These are phyloP conservation scores for Oscheius sp. DNA, from an alignment of 1,140 invertebrate genomes.

Conservation along the genomic window DNA sequence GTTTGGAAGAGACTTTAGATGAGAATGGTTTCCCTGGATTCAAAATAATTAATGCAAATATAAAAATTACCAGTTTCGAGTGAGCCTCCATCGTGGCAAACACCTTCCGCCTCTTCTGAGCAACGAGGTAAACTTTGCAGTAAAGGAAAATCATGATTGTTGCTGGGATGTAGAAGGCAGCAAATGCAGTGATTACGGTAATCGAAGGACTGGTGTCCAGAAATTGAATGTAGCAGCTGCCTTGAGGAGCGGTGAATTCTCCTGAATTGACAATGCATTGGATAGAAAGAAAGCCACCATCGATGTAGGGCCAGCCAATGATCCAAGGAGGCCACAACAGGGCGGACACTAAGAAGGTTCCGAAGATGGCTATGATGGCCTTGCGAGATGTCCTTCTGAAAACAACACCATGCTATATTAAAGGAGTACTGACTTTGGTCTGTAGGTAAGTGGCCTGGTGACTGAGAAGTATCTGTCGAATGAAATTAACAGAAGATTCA, in stretches of 20 bases:
- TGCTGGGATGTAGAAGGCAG: slow-evolving; percentile 1
- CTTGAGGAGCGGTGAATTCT: not conserved
- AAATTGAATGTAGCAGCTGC: slow-evolving; percentile 6
- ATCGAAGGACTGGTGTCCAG: slow-evolving; percentile 5
- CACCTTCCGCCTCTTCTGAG: not conserved
- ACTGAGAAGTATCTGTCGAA: slow-evolving; percentile 9
- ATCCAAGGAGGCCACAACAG: slow-evolving; percentile 13
- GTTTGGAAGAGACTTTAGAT: too few species aligned
- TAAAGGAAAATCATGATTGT: slow-evolving; percentile 19
- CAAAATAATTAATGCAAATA: too few species aligned
- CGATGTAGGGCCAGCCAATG: slow-evolving; percentile 14
- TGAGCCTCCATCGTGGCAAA: not conserved
- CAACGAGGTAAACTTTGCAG: not conserved
- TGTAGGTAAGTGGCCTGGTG: not conserved
- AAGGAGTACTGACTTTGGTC: slow-evolving; percentile 7
- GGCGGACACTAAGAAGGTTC: not conserved
- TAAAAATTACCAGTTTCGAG: too few species aligned
- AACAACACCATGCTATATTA: not conserved
- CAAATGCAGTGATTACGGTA: not conserved
- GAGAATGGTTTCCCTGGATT: too few species aligned
- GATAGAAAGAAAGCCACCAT: not conserved
- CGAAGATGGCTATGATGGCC: not conserved
- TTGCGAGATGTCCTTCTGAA: slow-evolving; percentile 17
- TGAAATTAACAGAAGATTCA: slow-evolving; percentile 15
- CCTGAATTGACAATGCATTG: not conserved